These are phyloP conservation scores for Diabrotica undecimpunctata DNA, from an alignment of 1,140 invertebrate species.

Conservation along the genomic window DNA sequence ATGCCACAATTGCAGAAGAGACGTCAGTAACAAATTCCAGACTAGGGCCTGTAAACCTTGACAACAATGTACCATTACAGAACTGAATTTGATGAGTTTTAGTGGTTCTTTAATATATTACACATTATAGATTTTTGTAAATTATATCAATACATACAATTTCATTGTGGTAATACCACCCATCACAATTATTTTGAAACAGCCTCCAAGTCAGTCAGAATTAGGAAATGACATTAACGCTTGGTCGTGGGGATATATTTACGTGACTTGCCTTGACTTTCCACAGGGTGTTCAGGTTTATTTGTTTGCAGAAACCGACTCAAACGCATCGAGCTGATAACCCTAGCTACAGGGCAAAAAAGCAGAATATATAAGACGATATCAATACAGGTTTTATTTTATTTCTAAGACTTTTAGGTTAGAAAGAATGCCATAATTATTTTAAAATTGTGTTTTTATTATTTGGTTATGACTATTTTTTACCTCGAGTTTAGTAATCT, in stretches of 20 bases:
- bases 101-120: too few relatives aligned
- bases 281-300: constrained; percentile 43
- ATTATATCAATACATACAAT: too few relatives aligned
- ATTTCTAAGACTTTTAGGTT: too few relatives aligned
- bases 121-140: too few relatives aligned
- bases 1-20: too few relatives aligned
- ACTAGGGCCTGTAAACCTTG: too few relatives aligned
- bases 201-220: constrained; percentile 23
- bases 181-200: constrained; percentile 6
- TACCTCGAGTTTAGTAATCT: too few relatives aligned
- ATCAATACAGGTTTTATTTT: constrained; percentile 19
- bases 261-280: constrained; percentile 42
- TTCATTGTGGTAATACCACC: neutral
- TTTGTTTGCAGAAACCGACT: constrained; percentile 34
- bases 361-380: constrained; percentile 40
- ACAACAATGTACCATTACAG: too few relatives aligned
- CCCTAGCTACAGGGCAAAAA: constrained; percentile 49
- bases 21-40: too few relatives aligned
- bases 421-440: neutral
- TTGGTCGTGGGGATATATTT: neutral
- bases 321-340: constrained; percentile 44
- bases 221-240: constrained; percentile 9
- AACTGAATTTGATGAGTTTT: too few relatives aligned
- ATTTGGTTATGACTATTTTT: too few relatives aligned
- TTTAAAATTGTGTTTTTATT: too few relatives aligned